Evolutionary conservation across 2,113 vertebrate species (phyloP).

Genomic region (Daphoenositta chrysoptera): DNA sequence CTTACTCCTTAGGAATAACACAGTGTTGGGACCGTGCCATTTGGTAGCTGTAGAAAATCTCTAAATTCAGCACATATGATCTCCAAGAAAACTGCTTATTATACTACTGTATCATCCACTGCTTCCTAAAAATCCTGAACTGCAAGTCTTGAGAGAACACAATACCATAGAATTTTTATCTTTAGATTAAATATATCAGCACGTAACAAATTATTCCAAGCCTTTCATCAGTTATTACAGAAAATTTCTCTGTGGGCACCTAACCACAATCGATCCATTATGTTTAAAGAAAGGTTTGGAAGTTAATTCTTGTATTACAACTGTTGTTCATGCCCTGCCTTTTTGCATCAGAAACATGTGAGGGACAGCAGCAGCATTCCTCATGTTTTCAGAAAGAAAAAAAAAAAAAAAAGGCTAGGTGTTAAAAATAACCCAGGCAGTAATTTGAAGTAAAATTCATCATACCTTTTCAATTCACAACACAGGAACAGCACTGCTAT

Average conservation of each 20-base stretch:
- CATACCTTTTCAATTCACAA: background rate
- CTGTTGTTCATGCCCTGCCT: background rate
- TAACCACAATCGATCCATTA: background rate
- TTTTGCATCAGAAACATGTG: background rate
- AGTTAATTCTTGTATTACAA: background rate
- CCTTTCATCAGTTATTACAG: background rate
- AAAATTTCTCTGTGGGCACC: background rate
- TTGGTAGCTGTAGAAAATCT: background rate
- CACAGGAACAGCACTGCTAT: background rate
- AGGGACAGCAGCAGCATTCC: background rate
- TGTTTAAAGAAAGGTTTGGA: background rate
- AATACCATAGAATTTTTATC: background rate
- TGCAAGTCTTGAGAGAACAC: background rate
- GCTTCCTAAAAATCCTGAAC: background rate
- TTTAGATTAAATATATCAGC: background rate
- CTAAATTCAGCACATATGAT: background rate
- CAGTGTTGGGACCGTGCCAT: background rate
- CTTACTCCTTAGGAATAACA: background rate
- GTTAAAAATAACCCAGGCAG: background rate
- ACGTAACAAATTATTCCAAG: background rate
- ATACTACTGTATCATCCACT: background rate
- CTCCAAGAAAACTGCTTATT: background rate
- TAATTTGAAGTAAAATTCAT: background rate
- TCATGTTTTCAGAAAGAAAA: background rate
- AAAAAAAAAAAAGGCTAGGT: background rate